phyloP scores from a whole-genome alignment of 1,140 invertebrate species.

The Lordiphosa clarofinis region DNA sequence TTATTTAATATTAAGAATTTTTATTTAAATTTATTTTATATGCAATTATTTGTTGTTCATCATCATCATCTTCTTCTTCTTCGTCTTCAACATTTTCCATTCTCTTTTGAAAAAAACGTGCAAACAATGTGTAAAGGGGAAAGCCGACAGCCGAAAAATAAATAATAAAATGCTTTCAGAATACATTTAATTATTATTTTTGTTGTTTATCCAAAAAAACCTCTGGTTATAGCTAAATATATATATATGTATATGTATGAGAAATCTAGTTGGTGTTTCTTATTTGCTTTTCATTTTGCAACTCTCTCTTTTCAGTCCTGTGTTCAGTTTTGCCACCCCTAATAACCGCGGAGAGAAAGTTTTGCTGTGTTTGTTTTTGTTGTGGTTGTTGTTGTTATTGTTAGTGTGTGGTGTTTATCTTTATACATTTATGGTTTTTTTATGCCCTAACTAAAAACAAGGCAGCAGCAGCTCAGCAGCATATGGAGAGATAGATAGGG shows the following conservation, averaged over 20 bases:
- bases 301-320: neutral
- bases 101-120: constrained; percentile 82
- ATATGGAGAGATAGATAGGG: no score
- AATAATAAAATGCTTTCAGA: constrained; percentile 77
- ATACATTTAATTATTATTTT: constrained; percentile 67
- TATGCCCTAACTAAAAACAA: no score
- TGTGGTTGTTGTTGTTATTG: no score
- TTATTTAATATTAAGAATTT: constrained; percentile 70
- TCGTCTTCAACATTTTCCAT: constrained; percentile 21
- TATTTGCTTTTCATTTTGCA: neutral
- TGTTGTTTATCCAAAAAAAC: constrained; percentile 20
- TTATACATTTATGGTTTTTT: no score
- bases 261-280: constrained; percentile 5
- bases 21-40: constrained; percentile 75
- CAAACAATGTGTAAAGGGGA: constrained; percentile 95
- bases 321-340: neutral
- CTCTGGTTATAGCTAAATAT: constrained; percentile 2
- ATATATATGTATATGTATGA: no score
- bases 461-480: no score
- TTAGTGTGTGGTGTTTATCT: no score
- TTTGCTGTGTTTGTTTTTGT: no score
- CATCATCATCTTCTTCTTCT: constrained; percentile 45
- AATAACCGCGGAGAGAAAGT: no score
- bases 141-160: constrained; percentile 84
- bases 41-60: constrained; percentile 65